These are phyloP conservation scores for Cryptus viduatorius DNA, from an alignment of 2,888 invertebrate genomes.

Conservation along the genomic window DNA sequence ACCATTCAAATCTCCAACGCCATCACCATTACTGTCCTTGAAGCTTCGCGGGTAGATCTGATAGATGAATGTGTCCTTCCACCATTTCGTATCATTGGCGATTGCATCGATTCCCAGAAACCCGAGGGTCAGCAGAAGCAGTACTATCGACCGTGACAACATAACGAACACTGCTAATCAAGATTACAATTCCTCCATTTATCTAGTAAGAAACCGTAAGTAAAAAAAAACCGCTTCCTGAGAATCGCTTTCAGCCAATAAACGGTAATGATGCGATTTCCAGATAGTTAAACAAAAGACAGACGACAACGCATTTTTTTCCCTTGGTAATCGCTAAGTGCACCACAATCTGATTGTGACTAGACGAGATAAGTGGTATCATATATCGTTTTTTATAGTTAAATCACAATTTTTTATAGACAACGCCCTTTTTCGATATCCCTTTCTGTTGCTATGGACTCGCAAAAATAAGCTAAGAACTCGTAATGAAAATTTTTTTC, in stretches of 20 bases:
- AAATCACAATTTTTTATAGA: neutral
- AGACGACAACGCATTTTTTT: neutral
- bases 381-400: conserved; percentile 74
- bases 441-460: neutral
- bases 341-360: neutral
- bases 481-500: neutral
- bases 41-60: conserved; percentile 95
- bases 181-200: neutral
- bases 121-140: conserved; percentile 46
- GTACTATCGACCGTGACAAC: conserved; percentile 30
- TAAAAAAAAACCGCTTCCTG: neutral
- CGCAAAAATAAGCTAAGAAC: neutral
- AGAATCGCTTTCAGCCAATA: neutral
- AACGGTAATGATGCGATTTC: neutral
- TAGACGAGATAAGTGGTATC: conserved; percentile 76
- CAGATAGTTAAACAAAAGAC: neutral
- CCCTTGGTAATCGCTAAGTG: neutral
- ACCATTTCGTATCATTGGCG: conserved; percentile 89
- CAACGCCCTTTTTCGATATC: neutral
- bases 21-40: conserved; percentile 90
- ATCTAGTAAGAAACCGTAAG: neutral
- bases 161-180: conserved; percentile 40
- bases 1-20: conserved; percentile 80
- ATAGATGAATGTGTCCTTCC: conserved; percentile 92
- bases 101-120: conserved; percentile 33